Base-by-base conservation (phyloP, 2,797 vertebrate genomes). In the Yasuhikotakia modesta region DNA sequence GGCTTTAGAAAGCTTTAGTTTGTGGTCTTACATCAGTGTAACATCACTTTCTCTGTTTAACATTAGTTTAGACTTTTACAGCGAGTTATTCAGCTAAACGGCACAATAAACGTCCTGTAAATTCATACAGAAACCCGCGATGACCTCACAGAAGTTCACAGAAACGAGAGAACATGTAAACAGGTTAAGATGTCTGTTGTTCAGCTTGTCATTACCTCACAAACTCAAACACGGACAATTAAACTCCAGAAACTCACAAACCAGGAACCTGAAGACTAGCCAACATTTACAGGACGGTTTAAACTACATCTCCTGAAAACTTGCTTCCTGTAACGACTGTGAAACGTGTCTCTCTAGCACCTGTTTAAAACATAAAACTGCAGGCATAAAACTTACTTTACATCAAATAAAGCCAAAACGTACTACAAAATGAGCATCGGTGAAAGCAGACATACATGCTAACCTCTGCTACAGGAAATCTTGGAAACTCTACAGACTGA, bases 191-290 rank as follows among this genome's bases (percentile, higher is more conserved):
- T 48, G 60, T 69, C 19, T 22, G 17, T 43, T 70, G 46, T 70
- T n/a, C 61, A 55, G 35, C 45, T 70, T 69, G 66, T 70, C 58
- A 57, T 52, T 27, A 72, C 53, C 50, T 50, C 73, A 67, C 39
- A 76, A 16, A 43, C 60, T 71, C 16, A n/a, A 30, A 6, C 55
- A 77, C 2, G 63, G 53, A 4, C 52, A 14, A 70, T 75, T 75
- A 32, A 21, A 63, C 53, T 4, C 8, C 8, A 53, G 17, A 21
- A 30, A 77, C 53, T 71, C 45, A 53, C 16, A 72, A 57, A 39
- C 61, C 19, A 66, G 55, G 67, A 61, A 76, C 0, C 14, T 32
- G 39, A 2, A 76, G 61, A 39, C 21, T 11, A 21, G 53, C 70
- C 74, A 68, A 61, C 73, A 68, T 14, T 22, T 19, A 63, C 32